Evolutionary conservation across 2,797 vertebrate species (phyloP).

Genomic region (Pagetopsis macropterus): DNA sequence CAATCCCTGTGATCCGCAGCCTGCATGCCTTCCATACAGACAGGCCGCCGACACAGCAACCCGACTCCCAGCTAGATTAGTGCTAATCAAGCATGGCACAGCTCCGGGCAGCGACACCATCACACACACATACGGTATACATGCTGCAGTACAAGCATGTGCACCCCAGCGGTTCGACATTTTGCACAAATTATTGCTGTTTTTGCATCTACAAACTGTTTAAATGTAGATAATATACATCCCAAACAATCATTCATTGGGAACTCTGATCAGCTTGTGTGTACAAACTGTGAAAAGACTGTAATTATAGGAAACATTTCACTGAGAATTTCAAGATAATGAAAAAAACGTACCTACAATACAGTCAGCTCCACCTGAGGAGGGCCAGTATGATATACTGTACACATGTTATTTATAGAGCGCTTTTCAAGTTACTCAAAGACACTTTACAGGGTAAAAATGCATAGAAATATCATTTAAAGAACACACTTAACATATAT

Average conservation of each 20-base stretch:
- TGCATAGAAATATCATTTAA: too few relatives aligned
- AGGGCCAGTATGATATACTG: background rate
- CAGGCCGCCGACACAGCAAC: slow-evolving; percentile 81
- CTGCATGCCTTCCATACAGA: slow-evolving; percentile 83
- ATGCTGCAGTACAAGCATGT: slow-evolving; percentile 10
- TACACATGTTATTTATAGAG: too few relatives aligned
- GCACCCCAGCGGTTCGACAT: slow-evolving; percentile 2
- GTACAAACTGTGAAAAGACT: background rate
- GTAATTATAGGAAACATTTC: too few relatives aligned
- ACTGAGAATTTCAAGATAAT: too few relatives aligned
- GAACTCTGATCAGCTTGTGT: background rate
- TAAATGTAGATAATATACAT: background rate
- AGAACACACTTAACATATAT: too few relatives aligned
- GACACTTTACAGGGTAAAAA: too few relatives aligned
- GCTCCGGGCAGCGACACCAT: slow-evolving; percentile 53
- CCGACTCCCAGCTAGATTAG: slow-evolving; percentile 77
- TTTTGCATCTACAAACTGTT: background rate
- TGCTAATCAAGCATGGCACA: slow-evolving; percentile 77
- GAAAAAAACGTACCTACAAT: background rate
- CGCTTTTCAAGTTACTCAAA: too few relatives aligned
- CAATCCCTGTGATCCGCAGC: slow-evolving; percentile 83
- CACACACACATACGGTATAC: slow-evolving; percentile 24
- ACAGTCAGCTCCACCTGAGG: background rate
- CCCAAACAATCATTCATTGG: background rate
- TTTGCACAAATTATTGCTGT: background rate